Conservation (phyloP, 2,113 vertebrate genomes). For the Tychaedon coryphoeus region DNA sequence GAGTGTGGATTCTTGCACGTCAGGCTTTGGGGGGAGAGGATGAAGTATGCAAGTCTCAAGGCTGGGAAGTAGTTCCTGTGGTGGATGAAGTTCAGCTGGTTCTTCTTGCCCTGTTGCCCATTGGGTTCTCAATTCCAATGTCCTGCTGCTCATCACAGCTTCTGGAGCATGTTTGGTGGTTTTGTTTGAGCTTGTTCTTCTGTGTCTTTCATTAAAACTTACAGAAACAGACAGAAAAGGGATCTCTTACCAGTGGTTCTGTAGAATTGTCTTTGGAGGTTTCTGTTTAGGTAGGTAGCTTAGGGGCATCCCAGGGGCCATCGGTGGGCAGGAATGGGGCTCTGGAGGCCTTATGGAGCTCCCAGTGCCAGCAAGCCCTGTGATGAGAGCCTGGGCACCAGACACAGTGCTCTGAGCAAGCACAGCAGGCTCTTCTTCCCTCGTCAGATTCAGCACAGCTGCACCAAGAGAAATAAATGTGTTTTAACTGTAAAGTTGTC, state of each 20-base stretch:
- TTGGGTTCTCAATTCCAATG: neutral
- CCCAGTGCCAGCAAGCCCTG: neutral
- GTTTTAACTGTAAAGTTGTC: neutral
- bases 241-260: neutral
- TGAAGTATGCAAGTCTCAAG: neutral
- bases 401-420: neutral
- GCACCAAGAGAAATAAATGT: neutral
- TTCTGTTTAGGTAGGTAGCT: neutral
- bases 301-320: fast-evolving
- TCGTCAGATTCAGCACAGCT: neutral
- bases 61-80: neutral
- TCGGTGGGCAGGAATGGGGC: neutral
- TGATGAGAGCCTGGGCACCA: neutral
- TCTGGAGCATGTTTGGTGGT: fast-evolving
- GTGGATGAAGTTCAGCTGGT: neutral
- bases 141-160: neutral
- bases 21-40: neutral
- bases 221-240: neutral
- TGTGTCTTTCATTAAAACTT: neutral
- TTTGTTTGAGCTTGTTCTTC: neutral
- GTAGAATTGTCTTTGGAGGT: neutral
- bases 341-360: neutral
- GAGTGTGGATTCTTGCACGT: neutral
- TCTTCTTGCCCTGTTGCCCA: neutral
- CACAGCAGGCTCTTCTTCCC: neutral